phyloP scores from a whole-genome alignment of 2,888 invertebrate species.

The Callimorpha dominula region DNA sequence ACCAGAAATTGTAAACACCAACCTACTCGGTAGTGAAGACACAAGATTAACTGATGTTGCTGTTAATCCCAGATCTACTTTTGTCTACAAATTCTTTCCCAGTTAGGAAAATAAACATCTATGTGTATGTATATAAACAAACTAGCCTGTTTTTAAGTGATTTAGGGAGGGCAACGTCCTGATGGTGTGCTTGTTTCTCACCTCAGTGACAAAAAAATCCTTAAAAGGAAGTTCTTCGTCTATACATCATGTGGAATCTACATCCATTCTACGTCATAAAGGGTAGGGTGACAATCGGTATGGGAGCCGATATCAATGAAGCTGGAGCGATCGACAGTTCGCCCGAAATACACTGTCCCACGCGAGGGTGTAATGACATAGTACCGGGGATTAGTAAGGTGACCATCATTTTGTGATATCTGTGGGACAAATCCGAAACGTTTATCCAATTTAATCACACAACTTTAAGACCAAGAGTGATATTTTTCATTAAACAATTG shows the following conservation, averaged over 20 bases:
- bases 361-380: constrained; percentile 67
- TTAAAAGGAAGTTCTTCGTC: constrained; percentile 1
- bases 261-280: constrained; percentile 11
- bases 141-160: no score
- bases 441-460: background rate
- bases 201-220: background rate
- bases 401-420: constrained; percentile 23
- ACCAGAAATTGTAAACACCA: no score
- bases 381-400: constrained; percentile 42
- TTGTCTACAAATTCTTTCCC: no score
- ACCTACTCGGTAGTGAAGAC: no score
- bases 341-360: constrained; percentile 64
- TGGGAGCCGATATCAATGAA: constrained; percentile 34
- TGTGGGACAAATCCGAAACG: constrained; percentile 16
- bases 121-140: no score
- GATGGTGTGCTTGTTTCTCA: background rate
- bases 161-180: no score
- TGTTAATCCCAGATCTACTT: no score
- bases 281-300: constrained; percentile 14
- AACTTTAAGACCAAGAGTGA: no score
- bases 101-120: no score
- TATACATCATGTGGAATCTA: constrained; percentile 1
- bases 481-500: background rate
- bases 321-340: constrained; percentile 55
- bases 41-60: no score